These are phyloP conservation scores for Tetragnatha montana DNA, from an alignment of 2,888 invertebrate species.

Conservation along the genomic window DNA sequence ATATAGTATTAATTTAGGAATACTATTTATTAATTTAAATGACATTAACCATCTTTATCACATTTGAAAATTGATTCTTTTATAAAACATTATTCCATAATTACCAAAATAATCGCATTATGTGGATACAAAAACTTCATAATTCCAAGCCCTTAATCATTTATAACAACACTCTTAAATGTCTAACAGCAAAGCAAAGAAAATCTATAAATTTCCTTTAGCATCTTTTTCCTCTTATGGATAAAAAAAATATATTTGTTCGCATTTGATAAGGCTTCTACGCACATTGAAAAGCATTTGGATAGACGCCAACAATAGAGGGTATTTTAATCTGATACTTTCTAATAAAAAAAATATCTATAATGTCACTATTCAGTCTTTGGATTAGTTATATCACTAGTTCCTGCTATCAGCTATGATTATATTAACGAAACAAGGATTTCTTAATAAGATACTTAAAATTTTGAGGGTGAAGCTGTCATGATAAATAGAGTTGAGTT, in stretches of 20 bases:
- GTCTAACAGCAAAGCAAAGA: no score
- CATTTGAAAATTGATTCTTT: no score
- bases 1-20: no score
- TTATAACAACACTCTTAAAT: no score
- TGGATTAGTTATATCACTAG: no score
- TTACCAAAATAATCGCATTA: no score
- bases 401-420: neutral
- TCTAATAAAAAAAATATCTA: neutral
- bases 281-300: neutral
- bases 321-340: neutral
- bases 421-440: neutral
- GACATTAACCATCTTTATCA: no score
- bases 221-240: neutral
- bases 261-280: neutral
- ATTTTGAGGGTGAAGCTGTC: neutral
- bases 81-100: no score
- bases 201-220: no score
- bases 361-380: neutral
- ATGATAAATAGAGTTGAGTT: neutral
- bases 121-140: no score
- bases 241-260: neutral
- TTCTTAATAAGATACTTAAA: neutral
- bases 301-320: neutral
- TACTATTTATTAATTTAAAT: no score
- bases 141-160: no score